phyloP scores from a whole-genome alignment of 2,797 vertebrate species.

The Enteromius treurensis region DNA sequence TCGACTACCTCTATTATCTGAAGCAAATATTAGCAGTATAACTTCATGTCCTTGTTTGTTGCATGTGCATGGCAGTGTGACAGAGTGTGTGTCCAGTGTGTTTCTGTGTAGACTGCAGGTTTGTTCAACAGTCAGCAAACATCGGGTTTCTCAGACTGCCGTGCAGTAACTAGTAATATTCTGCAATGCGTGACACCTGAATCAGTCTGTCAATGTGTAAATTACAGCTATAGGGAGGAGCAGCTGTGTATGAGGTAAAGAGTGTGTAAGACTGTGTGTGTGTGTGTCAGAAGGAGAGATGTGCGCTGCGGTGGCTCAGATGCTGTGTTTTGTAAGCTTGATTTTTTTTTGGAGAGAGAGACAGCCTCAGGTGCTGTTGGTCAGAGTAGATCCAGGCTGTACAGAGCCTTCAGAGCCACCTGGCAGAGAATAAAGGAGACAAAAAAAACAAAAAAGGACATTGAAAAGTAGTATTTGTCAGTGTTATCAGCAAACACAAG shows the following conservation, averaged over 20 bases:
- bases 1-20: slow-evolving; percentile 31
- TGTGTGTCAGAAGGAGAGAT: slow-evolving; percentile 47
- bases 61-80: slow-evolving; percentile 28
- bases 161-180: slow-evolving; percentile 32
- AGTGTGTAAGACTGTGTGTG: slow-evolving; percentile 25
- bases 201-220: slow-evolving; percentile 27
- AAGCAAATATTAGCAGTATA: slow-evolving; percentile 40
- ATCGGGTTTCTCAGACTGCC: slow-evolving; percentile 8
- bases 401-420: slow-evolving; percentile 75
- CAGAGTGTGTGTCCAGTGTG: slow-evolving; percentile 36
- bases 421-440: slow-evolving; percentile 45
- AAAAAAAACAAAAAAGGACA: neutral
- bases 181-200: slow-evolving; percentile 34
- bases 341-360: slow-evolving; percentile 2
- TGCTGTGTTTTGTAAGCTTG: slow-evolving; percentile 28
- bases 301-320: slow-evolving; percentile 56
- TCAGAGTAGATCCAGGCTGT: slow-evolving; percentile 75
- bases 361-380: slow-evolving; percentile 76
- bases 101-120: slow-evolving; percentile 7
- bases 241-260: slow-evolving; percentile 42
- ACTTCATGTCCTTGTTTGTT: slow-evolving; percentile 23
- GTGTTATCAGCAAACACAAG: neutral
- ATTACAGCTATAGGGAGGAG: slow-evolving; percentile 20
- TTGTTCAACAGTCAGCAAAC: slow-evolving; percentile 38
- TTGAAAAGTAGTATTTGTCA: neutral